A percentile compares a stretch with the other conserved stretches of the same genome.
phyloP scores from a whole-genome alignment of 2,888 invertebrate species.

The Graphium colonna region DNA sequence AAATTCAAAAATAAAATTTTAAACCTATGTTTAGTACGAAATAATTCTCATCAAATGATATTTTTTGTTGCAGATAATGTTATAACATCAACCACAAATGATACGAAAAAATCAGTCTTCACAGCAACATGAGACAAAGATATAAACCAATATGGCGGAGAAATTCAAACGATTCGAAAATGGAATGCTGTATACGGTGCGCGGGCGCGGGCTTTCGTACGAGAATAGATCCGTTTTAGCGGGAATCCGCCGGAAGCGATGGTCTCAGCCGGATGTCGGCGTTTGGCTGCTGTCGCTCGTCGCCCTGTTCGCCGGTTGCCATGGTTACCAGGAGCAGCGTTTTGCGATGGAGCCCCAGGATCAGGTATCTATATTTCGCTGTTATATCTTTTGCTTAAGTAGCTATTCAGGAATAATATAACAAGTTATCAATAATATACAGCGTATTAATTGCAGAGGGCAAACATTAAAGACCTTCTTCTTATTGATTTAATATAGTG shows the following conservation, averaged over 20 bases:
- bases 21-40: no score
- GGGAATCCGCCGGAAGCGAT: conserved; percentile 45
- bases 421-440: no score
- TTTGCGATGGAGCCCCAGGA: conserved; percentile 83
- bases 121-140: conserved; percentile 59
- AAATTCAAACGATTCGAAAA: conserved; percentile 49
- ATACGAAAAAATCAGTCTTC: conserved; percentile 26
- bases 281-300: conserved; percentile 51
- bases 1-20: no score
- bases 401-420: no score
- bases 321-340: conserved; percentile 84
- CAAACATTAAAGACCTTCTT: no score
- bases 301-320: conserved; percentile 53
- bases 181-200: conserved; percentile 51
- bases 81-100: conserved; percentile 29
- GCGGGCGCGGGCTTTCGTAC: conserved; percentile 53
- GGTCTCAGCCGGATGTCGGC: conserved; percentile 50
- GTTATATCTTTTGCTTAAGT: no score
- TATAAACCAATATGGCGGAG: conserved; percentile 61
- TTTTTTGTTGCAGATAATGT: conserved; percentile 33
- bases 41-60: no score
- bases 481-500: no score
- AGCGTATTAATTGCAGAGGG: no score
- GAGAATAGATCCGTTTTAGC: conserved; percentile 49
- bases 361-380: conserved; percentile 49